Evolutionary conservation across 2,113 vertebrate species (phyloP).

Genomic region (Oxyura jamaicensis): DNA sequence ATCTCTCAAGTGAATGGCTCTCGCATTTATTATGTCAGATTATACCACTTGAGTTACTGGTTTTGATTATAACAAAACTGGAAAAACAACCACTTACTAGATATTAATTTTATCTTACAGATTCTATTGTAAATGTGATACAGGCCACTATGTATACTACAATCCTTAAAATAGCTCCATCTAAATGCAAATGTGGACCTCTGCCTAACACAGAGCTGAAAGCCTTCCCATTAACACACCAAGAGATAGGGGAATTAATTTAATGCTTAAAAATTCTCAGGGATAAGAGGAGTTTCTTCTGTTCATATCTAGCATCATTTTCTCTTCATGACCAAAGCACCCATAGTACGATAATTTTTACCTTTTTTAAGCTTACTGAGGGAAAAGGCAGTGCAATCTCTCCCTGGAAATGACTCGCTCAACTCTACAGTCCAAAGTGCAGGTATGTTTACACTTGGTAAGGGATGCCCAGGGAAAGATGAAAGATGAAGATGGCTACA

Average conservation of each 20-base stretch:
- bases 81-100: conserved; percentile 71
- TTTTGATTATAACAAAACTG: conserved; percentile 56
- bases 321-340: conserved; percentile 73
- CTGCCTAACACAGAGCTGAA: conserved; percentile 73
- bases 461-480: conserved; percentile 7
- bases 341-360: conserved; percentile 77
- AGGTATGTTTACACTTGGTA: conserved; percentile 20
- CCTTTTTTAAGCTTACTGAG: conserved; percentile 69
- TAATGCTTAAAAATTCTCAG: conserved; percentile 76
- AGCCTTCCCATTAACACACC: conserved; percentile 77
- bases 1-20: conserved; percentile 39
- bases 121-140: conserved; percentile 74
- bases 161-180: conserved; percentile 78
- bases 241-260: conserved; percentile 80
- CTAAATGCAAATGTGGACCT: conserved; percentile 83
- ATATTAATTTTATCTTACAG: conserved; percentile 77
- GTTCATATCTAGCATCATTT: conserved; percentile 71
- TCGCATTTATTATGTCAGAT: conserved; percentile 56
- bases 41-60: conserved; percentile 51
- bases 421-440: conserved; percentile 44
- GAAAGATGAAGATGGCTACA: conserved; percentile 24
- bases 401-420: conserved; percentile 59
- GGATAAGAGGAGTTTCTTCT: conserved; percentile 74
- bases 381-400: conserved; percentile 59
- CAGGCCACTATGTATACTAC: conserved; percentile 35